phyloP scores from a whole-genome alignment of 2,113 vertebrate genomes.

The Antigone vipio region DNA sequence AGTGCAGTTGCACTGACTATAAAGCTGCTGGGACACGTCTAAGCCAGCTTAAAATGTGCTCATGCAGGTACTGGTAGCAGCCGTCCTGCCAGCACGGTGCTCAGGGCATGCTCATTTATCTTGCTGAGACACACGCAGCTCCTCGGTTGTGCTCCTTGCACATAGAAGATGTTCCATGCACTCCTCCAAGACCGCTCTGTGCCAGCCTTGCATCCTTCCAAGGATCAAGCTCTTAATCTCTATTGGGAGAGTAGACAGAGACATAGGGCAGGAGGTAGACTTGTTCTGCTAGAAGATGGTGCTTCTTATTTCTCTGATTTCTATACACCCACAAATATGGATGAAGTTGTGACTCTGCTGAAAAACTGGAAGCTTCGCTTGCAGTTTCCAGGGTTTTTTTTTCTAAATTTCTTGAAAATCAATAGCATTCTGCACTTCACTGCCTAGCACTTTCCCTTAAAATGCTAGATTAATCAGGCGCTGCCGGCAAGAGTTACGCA shows the following conservation, averaged over 20 bases:
- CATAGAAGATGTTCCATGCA: neutral
- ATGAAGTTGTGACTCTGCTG: neutral
- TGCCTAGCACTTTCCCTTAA: neutral
- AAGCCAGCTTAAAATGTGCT: neutral
- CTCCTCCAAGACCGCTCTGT: neutral
- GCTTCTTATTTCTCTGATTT: neutral
- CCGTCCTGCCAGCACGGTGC: neutral
- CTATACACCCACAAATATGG: neutral
- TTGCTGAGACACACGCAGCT: neutral
- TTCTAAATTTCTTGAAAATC: neutral
- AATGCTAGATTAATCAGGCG: neutral
- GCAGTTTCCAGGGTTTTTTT: neutral
- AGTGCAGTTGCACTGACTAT: neutral
- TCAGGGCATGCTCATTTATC: neutral
- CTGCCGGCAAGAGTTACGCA: rapidly evolving
- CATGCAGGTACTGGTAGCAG: neutral
- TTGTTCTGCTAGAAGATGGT: neutral
- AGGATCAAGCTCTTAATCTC: neutral
- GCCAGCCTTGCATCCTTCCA: neutral
- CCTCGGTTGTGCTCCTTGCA: neutral
- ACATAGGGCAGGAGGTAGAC: neutral
- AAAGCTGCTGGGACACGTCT: neutral
- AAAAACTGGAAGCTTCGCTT: neutral
- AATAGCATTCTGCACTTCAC: neutral
- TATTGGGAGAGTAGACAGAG: neutral